Evolutionary conservation across 2,888 invertebrate genomes (phyloP), one percentile per base, ranked within the genome.

Genomic region (Epinotia bilunana): DNA sequence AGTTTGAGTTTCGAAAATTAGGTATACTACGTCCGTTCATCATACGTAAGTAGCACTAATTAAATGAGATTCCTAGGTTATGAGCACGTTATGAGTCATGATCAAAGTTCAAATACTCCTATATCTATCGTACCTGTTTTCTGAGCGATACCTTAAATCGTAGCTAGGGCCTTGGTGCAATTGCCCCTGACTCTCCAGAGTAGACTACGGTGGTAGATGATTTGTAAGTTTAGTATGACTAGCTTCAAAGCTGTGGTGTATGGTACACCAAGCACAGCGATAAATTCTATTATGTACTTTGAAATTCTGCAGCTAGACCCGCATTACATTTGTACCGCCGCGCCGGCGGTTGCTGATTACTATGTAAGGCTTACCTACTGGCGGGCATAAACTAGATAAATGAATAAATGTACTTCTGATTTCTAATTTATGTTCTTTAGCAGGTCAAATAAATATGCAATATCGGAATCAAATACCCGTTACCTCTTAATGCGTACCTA

Each of bases 281-380:
- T 69, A 69, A 60, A 68, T 68, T 69, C 46, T 58, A 23, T 43
- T 58, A 46, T 60, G 20, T 69, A 46, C 46, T 43, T 43, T 23
- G 46, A 46, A 58, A 28, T 60, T 60, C 23, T 46, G n/a, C 39
- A 69, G 58, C 46, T 69, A 46, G 20, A 58, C 46, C 58, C 69
- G 61, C 39, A 33, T 62, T 53, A 62, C 33, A 71, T 62, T 71
- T 28, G 70, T 70, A 60, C 16, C 33, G 60, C 70, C 58, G 70
- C 61, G 61, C 70, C 62, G 53, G 61, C 53, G 18, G 61, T 60
- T 60, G 60, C 46, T 73, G 67, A 68, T 73, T 73, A 68, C 68
- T 68, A 68, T 74, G 74, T 70, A 64, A 65, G 64, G 58, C 74
- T 70, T 60, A 39, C 64, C 74, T 70, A 65, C 64, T 70, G 70